Percentiles rank a stretch among this genome's conserved stretches.
These are phyloP conservation scores for Drosophila rufa DNA, from an alignment of 1,140 invertebrate genomes.

Conservation along the genomic window DNA sequence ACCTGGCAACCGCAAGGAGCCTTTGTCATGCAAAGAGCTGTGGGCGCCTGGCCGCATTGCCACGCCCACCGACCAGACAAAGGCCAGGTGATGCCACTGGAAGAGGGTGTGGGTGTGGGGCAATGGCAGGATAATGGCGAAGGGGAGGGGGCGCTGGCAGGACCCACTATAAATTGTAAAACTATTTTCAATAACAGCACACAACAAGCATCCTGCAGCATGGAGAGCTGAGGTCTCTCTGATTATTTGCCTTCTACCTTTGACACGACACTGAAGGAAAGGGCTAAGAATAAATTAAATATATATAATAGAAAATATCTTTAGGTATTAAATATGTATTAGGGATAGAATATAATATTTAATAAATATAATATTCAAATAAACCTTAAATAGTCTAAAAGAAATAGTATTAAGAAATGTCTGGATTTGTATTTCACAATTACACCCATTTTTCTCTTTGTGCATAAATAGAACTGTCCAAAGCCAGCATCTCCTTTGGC, in stretches of 20 bases:
- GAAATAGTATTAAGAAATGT: too few relatives aligned
- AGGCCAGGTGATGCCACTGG: slow-evolving; percentile 29
- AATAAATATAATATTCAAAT: too few relatives aligned
- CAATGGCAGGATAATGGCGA: slow-evolving; percentile 12
- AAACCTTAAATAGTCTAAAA: too few relatives aligned
- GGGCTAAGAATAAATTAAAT: background rate
- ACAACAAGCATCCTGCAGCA: slow-evolving; percentile 53
- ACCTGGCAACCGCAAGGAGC: slow-evolving; percentile 59
- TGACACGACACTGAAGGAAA: slow-evolving; percentile 21
- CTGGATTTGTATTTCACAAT: too few relatives aligned
- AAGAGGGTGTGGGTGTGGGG: background rate
- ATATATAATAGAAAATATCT: too few relatives aligned
- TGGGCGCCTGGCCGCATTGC: slow-evolving; percentile 34
- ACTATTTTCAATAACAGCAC: slow-evolving; percentile 80
- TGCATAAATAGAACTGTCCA: slow-evolving; percentile 21
- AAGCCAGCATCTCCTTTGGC: background rate
- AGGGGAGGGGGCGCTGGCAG: background rate
- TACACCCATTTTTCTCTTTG: background rate
- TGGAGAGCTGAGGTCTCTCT: slow-evolving; percentile 34
- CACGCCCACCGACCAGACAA: slow-evolving; percentile 38
- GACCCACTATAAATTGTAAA: slow-evolving; percentile 77
- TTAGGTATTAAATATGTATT: background rate
- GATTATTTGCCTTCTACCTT: slow-evolving; percentile 52
- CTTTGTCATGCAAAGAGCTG: slow-evolving; percentile 75
- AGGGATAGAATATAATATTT: background rate